phyloP scores from a whole-genome alignment of 2,888 invertebrate species.

The Chloroclysta siterata region DNA sequence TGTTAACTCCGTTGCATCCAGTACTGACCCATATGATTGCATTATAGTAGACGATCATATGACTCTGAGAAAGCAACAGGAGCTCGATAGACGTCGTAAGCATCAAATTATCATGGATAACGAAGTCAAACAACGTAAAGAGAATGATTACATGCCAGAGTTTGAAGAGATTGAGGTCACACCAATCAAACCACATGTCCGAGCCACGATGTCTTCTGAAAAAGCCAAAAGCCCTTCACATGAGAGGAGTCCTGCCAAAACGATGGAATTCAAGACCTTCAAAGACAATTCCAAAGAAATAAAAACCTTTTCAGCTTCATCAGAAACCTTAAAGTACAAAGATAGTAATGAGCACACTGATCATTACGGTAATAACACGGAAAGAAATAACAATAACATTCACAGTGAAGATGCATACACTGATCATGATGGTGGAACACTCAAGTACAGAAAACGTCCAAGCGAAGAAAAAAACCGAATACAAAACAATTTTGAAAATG shows the following conservation, averaged over 20 bases:
- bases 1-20: slow-evolving; percentile 87
- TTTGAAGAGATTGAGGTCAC: slow-evolving; percentile 82
- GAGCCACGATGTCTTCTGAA: slow-evolving; percentile 74
- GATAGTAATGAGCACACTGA: slow-evolving; percentile 71
- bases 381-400: slow-evolving; percentile 70
- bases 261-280: slow-evolving; percentile 82
- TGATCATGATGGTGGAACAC: slow-evolving; percentile 76
- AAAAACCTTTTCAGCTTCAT: slow-evolving; percentile 80
- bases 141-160: slow-evolving; percentile 78
- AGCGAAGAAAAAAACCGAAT: slow-evolving; percentile 73
- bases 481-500: slow-evolving; percentile 58
- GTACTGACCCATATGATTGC: slow-evolving; percentile 91
- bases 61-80: slow-evolving; percentile 82
- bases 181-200: slow-evolving; percentile 78
- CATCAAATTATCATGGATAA: slow-evolving; percentile 66
- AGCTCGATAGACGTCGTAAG: slow-evolving; percentile 76
- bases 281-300: slow-evolving; percentile 81
- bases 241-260: slow-evolving; percentile 73
- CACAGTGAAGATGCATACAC: slow-evolving; percentile 70
- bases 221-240: slow-evolving; percentile 72
- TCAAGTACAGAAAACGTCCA: slow-evolving; percentile 77
- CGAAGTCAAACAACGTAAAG: slow-evolving; percentile 74
- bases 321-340: slow-evolving; percentile 80
- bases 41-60: slow-evolving; percentile 93
- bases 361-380: slow-evolving; percentile 76